Conservation (phyloP, 2,888 invertebrate species). For the Dryobotodes eremita region DNA sequence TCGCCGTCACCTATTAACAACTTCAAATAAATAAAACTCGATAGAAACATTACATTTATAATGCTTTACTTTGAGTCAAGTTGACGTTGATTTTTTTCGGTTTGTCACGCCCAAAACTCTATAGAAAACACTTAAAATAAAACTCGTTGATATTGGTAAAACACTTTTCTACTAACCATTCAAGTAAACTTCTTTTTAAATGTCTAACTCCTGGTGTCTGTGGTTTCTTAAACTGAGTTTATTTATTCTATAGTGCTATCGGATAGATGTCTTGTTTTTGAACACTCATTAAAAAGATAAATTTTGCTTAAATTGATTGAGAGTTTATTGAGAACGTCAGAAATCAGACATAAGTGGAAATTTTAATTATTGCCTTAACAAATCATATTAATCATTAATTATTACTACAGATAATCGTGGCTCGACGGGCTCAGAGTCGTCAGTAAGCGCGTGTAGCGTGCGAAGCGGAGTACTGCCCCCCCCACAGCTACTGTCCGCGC, state of each 20-base stretch:
- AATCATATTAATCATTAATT: background rate
- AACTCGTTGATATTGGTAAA: background rate
- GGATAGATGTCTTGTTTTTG: background rate
- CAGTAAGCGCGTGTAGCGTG: constrained; percentile 75
- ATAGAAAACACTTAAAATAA: background rate
- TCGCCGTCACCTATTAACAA: too few relatives aligned
- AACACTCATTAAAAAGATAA: background rate
- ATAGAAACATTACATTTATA: background rate
- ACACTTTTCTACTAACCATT: background rate
- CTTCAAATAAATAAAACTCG: background rate
- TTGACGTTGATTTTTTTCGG: background rate
- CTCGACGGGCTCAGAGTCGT: constrained; percentile 86
- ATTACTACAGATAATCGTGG: constrained; percentile 81
- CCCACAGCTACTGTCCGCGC: constrained; percentile 86
- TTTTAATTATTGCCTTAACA: too few relatives aligned
- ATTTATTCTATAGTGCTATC: background rate
- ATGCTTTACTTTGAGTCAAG: background rate
- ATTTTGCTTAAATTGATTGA: too few relatives aligned
- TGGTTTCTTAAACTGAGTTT: background rate
- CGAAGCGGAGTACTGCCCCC: constrained; percentile 79
- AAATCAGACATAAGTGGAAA: too few relatives aligned
- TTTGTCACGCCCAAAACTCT: background rate
- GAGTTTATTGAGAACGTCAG: background rate
- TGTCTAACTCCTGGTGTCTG: background rate
- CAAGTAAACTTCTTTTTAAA: background rate